These are phyloP conservation scores for Notolepis coatsorum DNA, from an alignment of 2,797 vertebrate species.

Conservation along the genomic window DNA sequence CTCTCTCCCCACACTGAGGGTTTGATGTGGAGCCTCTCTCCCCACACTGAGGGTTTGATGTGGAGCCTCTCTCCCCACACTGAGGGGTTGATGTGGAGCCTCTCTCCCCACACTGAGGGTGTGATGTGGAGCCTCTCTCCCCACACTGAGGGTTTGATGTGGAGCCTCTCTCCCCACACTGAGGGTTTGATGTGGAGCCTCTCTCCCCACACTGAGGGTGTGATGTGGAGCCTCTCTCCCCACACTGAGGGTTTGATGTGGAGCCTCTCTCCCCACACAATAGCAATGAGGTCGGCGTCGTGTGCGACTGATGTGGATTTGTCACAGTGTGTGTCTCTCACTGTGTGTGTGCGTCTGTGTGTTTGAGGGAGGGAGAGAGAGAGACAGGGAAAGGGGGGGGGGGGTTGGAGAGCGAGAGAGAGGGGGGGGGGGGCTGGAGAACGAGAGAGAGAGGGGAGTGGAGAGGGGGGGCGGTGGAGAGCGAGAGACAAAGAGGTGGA, in stretches of 20 bases:
- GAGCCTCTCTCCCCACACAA: slow-evolving; percentile 79
- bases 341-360: slow-evolving; percentile 11
- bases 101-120: too few species aligned
- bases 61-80: too few species aligned
- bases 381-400: too few species aligned
- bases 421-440: not conserved
- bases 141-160: slow-evolving; percentile 79
- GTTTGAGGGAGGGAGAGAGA: not conserved
- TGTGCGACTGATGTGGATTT: slow-evolving; percentile 84
- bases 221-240: too few species aligned
- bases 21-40: slow-evolving; percentile 78
- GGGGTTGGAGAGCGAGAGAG: not conserved
- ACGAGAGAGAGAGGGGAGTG: not conserved
- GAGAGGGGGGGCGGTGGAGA: not conserved
- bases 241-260: slow-evolving; percentile 78
- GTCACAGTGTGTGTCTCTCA: slow-evolving; percentile 68
- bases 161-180: too few species aligned
- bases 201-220: too few species aligned
- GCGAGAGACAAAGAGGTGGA: not conserved
- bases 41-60: slow-evolving; percentile 80
- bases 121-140: slow-evolving; percentile 77
- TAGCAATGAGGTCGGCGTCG: slow-evolving; percentile 75
- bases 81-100: slow-evolving; percentile 77
- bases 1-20: too few species aligned
- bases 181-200: slow-evolving; percentile 78